Conservation (phyloP, 2,113 vertebrate species). For the Carassius carassius region DNA sequence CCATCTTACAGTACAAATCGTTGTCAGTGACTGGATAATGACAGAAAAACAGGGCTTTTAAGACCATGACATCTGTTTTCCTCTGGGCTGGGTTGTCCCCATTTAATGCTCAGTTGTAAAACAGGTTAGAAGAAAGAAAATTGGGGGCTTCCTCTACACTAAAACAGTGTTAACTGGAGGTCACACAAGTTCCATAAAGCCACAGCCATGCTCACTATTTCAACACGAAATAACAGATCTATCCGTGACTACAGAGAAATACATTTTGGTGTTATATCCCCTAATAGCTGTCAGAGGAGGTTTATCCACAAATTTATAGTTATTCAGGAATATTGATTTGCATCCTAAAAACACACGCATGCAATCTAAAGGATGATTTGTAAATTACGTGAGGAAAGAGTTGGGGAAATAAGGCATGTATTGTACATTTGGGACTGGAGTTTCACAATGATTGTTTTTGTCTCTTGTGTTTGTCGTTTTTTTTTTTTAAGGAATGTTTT, state of each 20-base stretch:
- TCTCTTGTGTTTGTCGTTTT: not conserved
- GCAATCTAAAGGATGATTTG: not conserved
- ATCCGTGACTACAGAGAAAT: not conserved
- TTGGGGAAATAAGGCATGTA: not conserved
- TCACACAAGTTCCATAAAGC: conserved; percentile 41
- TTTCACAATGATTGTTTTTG: not conserved
- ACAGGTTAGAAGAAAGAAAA: conserved; percentile 13
- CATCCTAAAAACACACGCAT: conserved; percentile 20
- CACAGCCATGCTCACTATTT: conserved; percentile 27
- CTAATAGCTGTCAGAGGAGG: conserved; percentile 38
- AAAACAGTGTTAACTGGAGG: conserved; percentile 33
- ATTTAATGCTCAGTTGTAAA: conserved; percentile 44
- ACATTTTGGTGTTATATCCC: conserved; percentile 35
- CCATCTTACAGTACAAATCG: not conserved
- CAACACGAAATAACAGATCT: conserved; percentile 26
- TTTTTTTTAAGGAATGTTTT: conserved; percentile 14
- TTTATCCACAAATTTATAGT: no score
- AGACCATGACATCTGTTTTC: conserved; percentile 52
- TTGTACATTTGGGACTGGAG: not conserved
- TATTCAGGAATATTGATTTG: no score
- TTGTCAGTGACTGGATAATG: conserved; percentile 24
- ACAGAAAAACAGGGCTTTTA: conserved; percentile 33
- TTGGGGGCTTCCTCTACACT: not conserved
- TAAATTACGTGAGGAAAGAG: conserved; percentile 15
- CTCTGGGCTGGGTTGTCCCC: not conserved